These are phyloP conservation scores for Drosophila peninsularis DNA, from an alignment of 2,888 invertebrate species.

Conservation along the genomic window DNA sequence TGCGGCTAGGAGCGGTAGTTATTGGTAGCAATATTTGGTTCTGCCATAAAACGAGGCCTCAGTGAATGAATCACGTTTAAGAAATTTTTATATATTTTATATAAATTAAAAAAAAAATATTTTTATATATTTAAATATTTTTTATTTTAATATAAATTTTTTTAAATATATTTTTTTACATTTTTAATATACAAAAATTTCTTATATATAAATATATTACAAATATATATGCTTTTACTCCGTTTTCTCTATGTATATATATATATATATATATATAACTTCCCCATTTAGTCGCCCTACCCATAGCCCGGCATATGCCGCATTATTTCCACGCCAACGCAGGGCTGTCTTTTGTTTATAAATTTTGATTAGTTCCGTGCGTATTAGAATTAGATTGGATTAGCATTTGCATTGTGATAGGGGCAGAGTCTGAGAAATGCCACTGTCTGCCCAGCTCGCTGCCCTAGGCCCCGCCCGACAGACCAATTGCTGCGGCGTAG, in stretches of 20 bases:
- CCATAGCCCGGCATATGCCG: neutral
- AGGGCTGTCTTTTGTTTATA: slow-evolving; percentile 1
- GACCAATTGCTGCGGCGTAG: slow-evolving; percentile 39
- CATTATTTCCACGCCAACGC: neutral
- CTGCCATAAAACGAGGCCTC: no score
- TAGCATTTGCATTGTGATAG: slow-evolving; percentile 65
- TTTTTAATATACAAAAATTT: no score
- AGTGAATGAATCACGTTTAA: no score
- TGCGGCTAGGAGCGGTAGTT: no score
- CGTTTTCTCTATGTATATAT: neutral
- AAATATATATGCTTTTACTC: neutral
- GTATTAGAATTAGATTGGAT: slow-evolving; percentile 64
- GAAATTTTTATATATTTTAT: no score
- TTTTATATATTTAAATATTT: no score
- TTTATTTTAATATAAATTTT: no score
- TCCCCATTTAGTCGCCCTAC: neutral
- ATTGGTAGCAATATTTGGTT: no score
- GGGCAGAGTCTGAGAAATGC: slow-evolving; percentile 40
- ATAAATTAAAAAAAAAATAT: no score
- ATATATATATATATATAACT: neutral
- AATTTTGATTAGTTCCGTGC: slow-evolving; percentile 1
- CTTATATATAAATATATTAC: neutral
- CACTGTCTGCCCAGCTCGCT: no score
- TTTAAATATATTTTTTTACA: neutral
- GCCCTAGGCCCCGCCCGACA: neutral